Conservation (phyloP, 2,113 vertebrate genomes). For the Toxotes jaculatrix region DNA sequence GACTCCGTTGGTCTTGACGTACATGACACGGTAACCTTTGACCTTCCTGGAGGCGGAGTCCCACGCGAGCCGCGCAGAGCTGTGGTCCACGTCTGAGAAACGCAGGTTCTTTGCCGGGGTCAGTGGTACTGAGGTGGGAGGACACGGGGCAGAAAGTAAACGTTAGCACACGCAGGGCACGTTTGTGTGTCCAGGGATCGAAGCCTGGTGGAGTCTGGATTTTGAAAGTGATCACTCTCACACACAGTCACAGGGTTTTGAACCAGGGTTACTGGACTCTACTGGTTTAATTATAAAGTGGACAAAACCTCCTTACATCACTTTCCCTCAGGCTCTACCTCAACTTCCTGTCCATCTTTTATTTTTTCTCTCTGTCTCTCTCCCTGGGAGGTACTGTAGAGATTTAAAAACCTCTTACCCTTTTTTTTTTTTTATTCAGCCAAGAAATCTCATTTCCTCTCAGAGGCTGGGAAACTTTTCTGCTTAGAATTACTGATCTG, state of each 20-base stretch:
- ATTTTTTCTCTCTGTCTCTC: conserved; percentile 24
- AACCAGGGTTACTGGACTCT: conserved; percentile 31
- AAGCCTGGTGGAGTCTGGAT: not conserved
- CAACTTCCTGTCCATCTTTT: conserved; percentile 13
- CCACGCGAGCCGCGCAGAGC: conserved; percentile 89
- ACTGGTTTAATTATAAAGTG: conserved; percentile 48
- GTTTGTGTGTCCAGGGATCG: too few species aligned
- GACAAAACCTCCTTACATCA: conserved; percentile 33
- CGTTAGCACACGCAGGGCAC: not conserved
- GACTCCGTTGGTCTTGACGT: conserved; percentile 90
- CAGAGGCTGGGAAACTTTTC: conserved; percentile 20
- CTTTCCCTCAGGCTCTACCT: conserved; percentile 23
- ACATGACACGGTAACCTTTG: conserved; percentile 90
- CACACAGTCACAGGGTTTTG: not conserved
- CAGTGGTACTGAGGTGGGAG: conserved; percentile 85
- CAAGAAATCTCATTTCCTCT: conserved; percentile 11
- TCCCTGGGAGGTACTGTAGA: not conserved
- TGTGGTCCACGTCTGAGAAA: conserved; percentile 91
- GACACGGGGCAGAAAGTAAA: not conserved
- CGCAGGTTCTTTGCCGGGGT: conserved; percentile 88
- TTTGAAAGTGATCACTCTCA: not conserved
- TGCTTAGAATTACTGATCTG: conserved; percentile 40
- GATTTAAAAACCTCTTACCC: not conserved
- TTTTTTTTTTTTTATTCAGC: conserved; percentile 25
- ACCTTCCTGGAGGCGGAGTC: conserved; percentile 87